Conservation (phyloP, 2,888 invertebrate species). For the Epiperipatus broadwayi region DNA sequence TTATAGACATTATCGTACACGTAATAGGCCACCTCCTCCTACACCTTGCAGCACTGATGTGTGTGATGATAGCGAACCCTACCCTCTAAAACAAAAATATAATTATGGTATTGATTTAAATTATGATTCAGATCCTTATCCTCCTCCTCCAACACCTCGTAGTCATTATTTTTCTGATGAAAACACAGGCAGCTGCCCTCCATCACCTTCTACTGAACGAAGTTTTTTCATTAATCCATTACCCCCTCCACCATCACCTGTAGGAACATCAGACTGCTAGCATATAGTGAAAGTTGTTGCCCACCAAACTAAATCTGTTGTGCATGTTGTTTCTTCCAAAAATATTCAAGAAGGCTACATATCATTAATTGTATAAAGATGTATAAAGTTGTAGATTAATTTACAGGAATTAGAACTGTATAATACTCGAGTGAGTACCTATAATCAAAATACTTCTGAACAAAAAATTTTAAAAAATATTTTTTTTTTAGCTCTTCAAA, state of each 20-base stretch:
- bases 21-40: conserved; percentile 57
- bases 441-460: too few species aligned
- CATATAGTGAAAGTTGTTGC: too few species aligned
- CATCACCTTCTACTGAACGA: conserved; percentile 42
- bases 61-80: conserved; percentile 43
- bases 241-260: conserved; percentile 68
- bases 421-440: too few species aligned
- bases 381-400: too few species aligned
- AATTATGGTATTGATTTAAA: conserved; percentile 31
- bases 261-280: conserved; percentile 24
- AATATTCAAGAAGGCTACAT: too few species aligned
- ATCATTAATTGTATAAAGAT: too few species aligned
- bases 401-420: too few species aligned
- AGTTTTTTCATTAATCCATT: conserved; percentile 60
- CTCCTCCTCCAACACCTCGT: conserved; percentile 53
- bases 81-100: conserved; percentile 18
- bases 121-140: conserved; percentile 47
- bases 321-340: too few species aligned
- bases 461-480: too few species aligned
- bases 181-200: conserved; percentile 27
- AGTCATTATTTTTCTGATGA: conserved; percentile 51
- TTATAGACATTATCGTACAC: too few species aligned
- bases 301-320: too few species aligned
- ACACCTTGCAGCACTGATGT: conserved; percentile 88
- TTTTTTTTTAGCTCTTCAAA: too few species aligned